Percentiles rank a stretch among this genome's conserved stretches.
Evolutionary conservation across 2,113 vertebrate species (phyloP).

Genomic region (Indicator indicator): DNA sequence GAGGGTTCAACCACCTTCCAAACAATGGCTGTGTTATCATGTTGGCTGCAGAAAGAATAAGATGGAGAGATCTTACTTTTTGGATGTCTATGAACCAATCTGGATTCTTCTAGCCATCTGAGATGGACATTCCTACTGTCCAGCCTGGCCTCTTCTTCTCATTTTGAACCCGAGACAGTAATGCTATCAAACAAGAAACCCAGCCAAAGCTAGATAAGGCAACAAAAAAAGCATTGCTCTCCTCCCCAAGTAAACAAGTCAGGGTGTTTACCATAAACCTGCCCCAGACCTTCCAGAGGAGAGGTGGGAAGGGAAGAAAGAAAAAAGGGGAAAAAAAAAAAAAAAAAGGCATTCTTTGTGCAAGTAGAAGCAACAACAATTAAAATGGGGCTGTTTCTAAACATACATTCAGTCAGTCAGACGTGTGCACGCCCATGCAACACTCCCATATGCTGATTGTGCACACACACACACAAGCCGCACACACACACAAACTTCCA

Average conservation of each 20-base stretch:
- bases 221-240: slow-evolving; percentile 81
- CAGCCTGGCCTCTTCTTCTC: slow-evolving; percentile 51
- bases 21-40: slow-evolving; percentile 68
- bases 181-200: slow-evolving; percentile 75
- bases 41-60: slow-evolving; percentile 61
- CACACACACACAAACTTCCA: slow-evolving; percentile 45
- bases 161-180: slow-evolving; percentile 71
- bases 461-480: background rate
- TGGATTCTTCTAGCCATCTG: slow-evolving; percentile 43
- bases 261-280: slow-evolving; percentile 58
- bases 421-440: background rate
- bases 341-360: slow-evolving; percentile 57
- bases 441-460: background rate
- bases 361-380: slow-evolving; percentile 63
- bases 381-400: slow-evolving; percentile 57
- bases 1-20: slow-evolving; percentile 23
- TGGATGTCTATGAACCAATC: slow-evolving; percentile 19
- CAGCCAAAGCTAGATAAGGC: slow-evolving; percentile 84
- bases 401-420: slow-evolving; percentile 57
- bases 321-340: background rate
- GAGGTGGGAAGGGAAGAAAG: background rate
- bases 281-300: slow-evolving; percentile 46
- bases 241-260: slow-evolving; percentile 79
- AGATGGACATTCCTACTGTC: slow-evolving; percentile 46
- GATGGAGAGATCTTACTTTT: slow-evolving; percentile 43